phyloP scores from a whole-genome alignment of 2,113 vertebrate genomes.

The Tichodroma muraria region DNA sequence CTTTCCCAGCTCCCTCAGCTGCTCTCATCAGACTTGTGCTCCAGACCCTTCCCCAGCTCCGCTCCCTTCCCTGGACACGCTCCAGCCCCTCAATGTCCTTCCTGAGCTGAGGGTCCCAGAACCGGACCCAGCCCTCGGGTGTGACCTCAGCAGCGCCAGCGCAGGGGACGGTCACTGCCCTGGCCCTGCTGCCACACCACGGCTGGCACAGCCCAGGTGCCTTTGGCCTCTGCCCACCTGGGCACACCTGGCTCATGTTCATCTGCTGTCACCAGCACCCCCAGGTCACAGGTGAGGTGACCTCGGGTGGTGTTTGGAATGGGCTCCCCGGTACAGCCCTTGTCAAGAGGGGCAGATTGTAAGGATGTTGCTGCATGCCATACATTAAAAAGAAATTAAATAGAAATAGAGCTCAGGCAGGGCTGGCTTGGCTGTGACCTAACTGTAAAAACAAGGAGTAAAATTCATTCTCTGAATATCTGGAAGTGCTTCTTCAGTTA shows the following conservation, averaged over 20 bases:
- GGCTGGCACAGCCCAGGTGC: background rate
- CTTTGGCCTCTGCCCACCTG: background rate
- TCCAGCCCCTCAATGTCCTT: background rate
- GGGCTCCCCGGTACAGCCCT: too few species aligned
- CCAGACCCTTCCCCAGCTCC: background rate
- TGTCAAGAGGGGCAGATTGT: background rate
- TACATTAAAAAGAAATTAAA: background rate
- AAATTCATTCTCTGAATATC: background rate
- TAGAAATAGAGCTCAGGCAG: fast-evolving
- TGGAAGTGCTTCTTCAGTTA: background rate
- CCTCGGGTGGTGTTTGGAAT: background rate
- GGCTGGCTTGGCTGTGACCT: fast-evolving
- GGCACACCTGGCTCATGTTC: background rate
- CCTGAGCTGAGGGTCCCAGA: background rate
- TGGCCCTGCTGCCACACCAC: background rate
- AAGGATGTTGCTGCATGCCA: fast-evolving
- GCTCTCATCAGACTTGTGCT: background rate
- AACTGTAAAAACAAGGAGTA: too few species aligned
- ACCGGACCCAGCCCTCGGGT: background rate
- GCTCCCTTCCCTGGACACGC: background rate
- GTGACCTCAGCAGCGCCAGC: background rate
- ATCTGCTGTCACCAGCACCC: background rate
- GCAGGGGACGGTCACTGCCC: background rate
- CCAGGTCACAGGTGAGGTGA: background rate
- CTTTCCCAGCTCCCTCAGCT: background rate